Percentiles rank a stretch among this genome's conserved stretches.
These are phyloP conservation scores for Aplocera efformata DNA, from an alignment of 2,888 invertebrate species.

Conservation along the genomic window DNA sequence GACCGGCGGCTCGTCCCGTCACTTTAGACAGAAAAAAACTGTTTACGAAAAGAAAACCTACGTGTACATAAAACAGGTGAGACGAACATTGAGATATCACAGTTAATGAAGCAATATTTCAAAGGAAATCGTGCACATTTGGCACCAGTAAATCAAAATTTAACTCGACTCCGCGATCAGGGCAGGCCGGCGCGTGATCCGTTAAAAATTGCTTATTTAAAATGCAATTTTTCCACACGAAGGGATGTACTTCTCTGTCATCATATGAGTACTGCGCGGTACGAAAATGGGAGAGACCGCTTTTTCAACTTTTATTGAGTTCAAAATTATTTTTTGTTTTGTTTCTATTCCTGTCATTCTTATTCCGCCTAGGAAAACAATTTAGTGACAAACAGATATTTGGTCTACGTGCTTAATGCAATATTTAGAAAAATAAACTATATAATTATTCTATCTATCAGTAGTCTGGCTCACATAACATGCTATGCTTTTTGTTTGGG, in stretches of 20 bases:
- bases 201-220: slow-evolving; percentile 72
- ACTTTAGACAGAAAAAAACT: too few species aligned
- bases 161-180: slow-evolving; percentile 35
- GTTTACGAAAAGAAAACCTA: too few species aligned
- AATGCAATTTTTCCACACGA: slow-evolving; percentile 53
- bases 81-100: slow-evolving; percentile 15
- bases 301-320: slow-evolving; percentile 4
- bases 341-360: too few species aligned
- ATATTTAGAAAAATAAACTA: too few species aligned
- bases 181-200: slow-evolving; percentile 49
- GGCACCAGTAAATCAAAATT: slow-evolving; percentile 67
- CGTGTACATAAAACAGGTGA: background rate
- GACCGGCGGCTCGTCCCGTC: too few species aligned
- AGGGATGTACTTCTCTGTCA: slow-evolving; percentile 44
- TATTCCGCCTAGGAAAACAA: too few species aligned
- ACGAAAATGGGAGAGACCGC: slow-evolving; percentile 27
- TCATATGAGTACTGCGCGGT: slow-evolving; percentile 27
- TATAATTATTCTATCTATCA: too few species aligned
- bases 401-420: too few species aligned
- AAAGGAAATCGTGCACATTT: slow-evolving; percentile 62
- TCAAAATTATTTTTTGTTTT: too few species aligned
- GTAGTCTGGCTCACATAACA: too few species aligned
- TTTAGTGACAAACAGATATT: too few species aligned
- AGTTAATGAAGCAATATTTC: slow-evolving; percentile 55
- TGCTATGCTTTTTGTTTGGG: too few species aligned